Conservation (phyloP, 2,113 vertebrate genomes). For the Pelecanus crispus region DNA sequence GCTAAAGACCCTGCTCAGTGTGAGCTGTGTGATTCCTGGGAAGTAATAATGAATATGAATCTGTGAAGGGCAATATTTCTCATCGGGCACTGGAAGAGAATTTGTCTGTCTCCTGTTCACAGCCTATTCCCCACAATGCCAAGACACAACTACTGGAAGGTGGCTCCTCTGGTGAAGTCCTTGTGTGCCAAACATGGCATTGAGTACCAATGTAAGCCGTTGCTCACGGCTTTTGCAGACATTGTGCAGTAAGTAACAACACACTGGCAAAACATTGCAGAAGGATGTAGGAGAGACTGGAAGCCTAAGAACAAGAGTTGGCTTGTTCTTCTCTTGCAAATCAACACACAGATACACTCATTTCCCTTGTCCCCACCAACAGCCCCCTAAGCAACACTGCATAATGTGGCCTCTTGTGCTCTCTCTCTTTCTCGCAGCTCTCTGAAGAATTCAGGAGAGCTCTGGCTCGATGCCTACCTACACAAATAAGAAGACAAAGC, state of each 20-base stretch:
- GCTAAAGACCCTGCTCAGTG: not conserved
- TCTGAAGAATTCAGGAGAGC: constrained; percentile 74
- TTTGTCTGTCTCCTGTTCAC: not conserved
- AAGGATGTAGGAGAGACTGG: not conserved
- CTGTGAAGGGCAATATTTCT: not conserved
- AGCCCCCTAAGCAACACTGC: not conserved
- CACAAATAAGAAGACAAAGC: constrained; percentile 63
- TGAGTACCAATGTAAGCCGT: constrained; percentile 69
- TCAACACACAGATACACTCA: not conserved
- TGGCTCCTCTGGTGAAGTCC: constrained; percentile 77
- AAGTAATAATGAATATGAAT: not conserved
- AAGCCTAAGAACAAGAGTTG: not conserved
- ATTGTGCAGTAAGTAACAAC: constrained; percentile 70
- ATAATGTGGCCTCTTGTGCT: not conserved
- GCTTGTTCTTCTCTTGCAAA: not conserved
- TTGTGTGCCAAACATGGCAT: constrained; percentile 74
- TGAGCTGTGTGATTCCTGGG: not conserved
- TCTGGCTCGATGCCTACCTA: constrained; percentile 80
- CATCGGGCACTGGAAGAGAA: not conserved
- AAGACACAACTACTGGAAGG: constrained; percentile 77
- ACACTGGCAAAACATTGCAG: not conserved
- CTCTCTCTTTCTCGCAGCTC: constrained; percentile 54
- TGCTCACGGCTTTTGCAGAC: constrained; percentile 72
- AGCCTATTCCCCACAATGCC: constrained; percentile 77
- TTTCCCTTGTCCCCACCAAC: not conserved